Evolutionary conservation across 2,888 invertebrate genomes (phyloP), one percentile per base, ranked within the genome.

Genomic region (Eupithecia inturbata): DNA sequence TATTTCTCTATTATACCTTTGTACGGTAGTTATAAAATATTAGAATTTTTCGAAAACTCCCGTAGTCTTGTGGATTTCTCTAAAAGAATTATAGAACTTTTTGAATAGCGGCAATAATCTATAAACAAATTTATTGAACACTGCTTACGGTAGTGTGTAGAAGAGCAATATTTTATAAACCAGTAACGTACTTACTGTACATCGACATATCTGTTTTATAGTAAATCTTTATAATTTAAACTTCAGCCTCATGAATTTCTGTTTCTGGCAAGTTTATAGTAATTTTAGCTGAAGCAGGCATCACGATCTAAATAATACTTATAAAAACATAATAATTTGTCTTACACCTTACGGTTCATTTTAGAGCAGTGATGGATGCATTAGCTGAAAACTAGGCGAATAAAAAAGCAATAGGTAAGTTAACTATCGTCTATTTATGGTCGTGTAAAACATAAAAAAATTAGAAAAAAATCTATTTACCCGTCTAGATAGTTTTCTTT

Each of bases 121-220:
- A 87, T 87, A 86, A 85, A 82, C 84, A 83, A 84, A 85, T 82
- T 83, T 86, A 85, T 82, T 84, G 82, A 81, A 88, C 87, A 88
- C 88, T 85, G 91, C 90, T 92, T 80, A 84, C 81, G 82, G 85
- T 92, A 93, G 93, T 88, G 88, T 83, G 89, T 93, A 93, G 92
- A 87, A 80, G 89, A 88, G 89, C 91, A 91, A 92, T 90, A 89
- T 89, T 90, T 89, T 89, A 89, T 90, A 91, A 66, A 39, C 85
- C 89, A 86, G 77, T 89, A 70, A 75, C 49, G 49, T 90, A 89
- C 87, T 86, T 86, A 85, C 87, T 88, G 85, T 90, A 89, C 91
- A 88, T 91, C 85, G 89, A 93, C 93, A 93, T 93, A 93, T 93
- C 93, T 88, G 89, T 88, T 91, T 92, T 91, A 36, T 91, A 91